Conservation (phyloP, 2,113 vertebrate species). For the Chamaetylas fuelleborni region DNA sequence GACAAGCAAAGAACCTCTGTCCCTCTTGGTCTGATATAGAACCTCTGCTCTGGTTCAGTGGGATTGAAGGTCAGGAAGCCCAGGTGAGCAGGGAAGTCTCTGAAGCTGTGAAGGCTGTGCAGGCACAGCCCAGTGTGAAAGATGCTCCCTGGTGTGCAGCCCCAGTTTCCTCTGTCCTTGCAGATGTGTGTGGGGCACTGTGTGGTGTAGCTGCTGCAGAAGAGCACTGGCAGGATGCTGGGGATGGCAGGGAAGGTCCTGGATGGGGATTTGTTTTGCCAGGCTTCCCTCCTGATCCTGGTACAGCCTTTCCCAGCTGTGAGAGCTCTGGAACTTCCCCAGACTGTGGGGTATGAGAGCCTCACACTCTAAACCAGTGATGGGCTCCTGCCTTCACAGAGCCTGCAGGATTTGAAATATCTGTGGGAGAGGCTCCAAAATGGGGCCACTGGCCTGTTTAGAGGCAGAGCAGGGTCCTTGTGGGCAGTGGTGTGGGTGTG, state of each 20-base stretch:
- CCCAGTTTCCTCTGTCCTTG: neutral
- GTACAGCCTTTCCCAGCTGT: neutral
- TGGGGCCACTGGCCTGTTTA: neutral
- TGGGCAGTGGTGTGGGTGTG: fast-evolving
- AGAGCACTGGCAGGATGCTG: neutral
- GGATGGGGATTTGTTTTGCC: neutral
- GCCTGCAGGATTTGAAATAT: neutral
- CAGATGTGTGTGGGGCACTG: fast-evolving
- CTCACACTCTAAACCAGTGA: fast-evolving
- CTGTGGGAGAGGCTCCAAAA: neutral
- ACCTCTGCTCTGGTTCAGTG: neutral
- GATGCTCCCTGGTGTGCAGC: neutral
- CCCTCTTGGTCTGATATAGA: neutral
- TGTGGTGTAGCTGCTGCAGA: neutral
- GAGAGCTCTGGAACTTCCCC: fast-evolving
- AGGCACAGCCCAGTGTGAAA: neutral
- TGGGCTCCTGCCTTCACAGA: neutral
- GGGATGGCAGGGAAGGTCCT: neutral
- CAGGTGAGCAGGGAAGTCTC: neutral
- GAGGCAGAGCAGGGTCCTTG: neutral
- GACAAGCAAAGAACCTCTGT: neutral
- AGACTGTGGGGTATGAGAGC: fast-evolving
- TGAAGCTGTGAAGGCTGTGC: neutral
- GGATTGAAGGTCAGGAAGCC: neutral
- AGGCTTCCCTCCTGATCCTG: neutral